phyloP scores from a whole-genome alignment of 1,140 invertebrate genomes.

The Drosophila bifasciata region DNA sequence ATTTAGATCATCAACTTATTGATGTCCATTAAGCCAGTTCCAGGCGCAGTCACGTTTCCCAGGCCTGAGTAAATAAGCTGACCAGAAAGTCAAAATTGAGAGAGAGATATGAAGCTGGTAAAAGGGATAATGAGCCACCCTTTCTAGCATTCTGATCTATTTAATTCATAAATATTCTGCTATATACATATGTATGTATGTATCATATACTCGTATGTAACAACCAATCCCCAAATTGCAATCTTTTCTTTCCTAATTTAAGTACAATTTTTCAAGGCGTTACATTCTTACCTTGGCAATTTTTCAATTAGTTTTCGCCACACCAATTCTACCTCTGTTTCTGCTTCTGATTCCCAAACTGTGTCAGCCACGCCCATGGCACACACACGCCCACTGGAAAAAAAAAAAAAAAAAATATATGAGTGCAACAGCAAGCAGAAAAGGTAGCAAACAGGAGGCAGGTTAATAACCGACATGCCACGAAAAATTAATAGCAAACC shows the following conservation, averaged over 20 bases:
- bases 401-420: constrained; percentile 10
- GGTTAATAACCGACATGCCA: constrained; percentile 76
- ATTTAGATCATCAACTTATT: constrained; percentile 53
- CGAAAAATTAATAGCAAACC: constrained; percentile 77
- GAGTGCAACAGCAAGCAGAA: constrained; percentile 20
- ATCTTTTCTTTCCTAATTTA: neutral
- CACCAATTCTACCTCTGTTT: constrained; percentile 31
- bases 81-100: neutral
- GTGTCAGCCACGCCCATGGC: constrained; percentile 55
- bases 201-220: too few species aligned
- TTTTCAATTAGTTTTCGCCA: constrained; percentile 49
- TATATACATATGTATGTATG: too few species aligned
- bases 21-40: constrained; percentile 50
- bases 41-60: constrained; percentile 48
- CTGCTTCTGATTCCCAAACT: constrained; percentile 57
- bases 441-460: constrained; percentile 41
- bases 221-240: too few species aligned
- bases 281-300: constrained; percentile 18
- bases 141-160: too few species aligned
- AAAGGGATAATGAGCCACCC: neutral
- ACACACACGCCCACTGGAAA: constrained; percentile 24
- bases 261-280: neutral
- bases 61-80: constrained; percentile 24
- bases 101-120: neutral
- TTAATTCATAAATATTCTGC: too few species aligned